phyloP scores from a whole-genome alignment of 2,888 invertebrate species.

The Crepidodera aurea region DNA sequence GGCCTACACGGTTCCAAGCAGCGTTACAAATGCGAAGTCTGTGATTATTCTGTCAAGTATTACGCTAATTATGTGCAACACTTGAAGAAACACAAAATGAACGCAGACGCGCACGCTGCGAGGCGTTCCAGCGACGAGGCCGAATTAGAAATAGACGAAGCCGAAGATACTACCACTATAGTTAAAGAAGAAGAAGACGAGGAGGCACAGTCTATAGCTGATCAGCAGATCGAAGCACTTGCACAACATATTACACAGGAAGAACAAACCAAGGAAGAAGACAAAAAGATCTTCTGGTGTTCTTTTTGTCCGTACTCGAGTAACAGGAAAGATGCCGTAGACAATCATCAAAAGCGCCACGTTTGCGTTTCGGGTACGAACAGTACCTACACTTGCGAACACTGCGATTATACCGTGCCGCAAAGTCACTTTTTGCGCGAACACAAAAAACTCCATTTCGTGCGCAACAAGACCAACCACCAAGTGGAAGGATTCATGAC shows the following conservation, averaged over 20 bases:
- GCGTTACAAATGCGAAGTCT: conserved; percentile 81
- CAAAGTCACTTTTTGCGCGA: conserved; percentile 79
- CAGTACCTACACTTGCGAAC: conserved; percentile 75
- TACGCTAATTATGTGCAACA: conserved; percentile 87
- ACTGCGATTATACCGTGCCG: conserved; percentile 83
- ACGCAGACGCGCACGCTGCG: conserved; percentile 71
- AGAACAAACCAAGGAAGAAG: conserved; percentile 51
- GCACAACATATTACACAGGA: conserved; percentile 65
- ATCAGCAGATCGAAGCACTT: conserved; percentile 70
- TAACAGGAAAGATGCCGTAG: conserved; percentile 74
- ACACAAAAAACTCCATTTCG: conserved; percentile 82
- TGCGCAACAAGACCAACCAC: conserved; percentile 65
- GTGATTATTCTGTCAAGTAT: conserved; percentile 89
- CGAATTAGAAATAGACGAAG: conserved; percentile 53
- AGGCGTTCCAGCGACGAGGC: conserved; percentile 60
- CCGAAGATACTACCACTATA: conserved; percentile 46
- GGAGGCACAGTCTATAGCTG: conserved; percentile 66
- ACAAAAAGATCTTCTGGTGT: conserved; percentile 74
- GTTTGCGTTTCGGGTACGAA: conserved; percentile 67
- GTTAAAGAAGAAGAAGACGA: conserved; percentile 50
- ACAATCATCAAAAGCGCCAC: conserved; percentile 80
- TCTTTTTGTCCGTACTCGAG: conserved; percentile 83
- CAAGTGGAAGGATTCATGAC: conserved; percentile 70
- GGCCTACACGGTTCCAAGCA: conserved; percentile 85
- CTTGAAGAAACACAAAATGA: conserved; percentile 78